Conservation (phyloP, 1,140 invertebrate species). For the Sycophila sp. region DNA sequence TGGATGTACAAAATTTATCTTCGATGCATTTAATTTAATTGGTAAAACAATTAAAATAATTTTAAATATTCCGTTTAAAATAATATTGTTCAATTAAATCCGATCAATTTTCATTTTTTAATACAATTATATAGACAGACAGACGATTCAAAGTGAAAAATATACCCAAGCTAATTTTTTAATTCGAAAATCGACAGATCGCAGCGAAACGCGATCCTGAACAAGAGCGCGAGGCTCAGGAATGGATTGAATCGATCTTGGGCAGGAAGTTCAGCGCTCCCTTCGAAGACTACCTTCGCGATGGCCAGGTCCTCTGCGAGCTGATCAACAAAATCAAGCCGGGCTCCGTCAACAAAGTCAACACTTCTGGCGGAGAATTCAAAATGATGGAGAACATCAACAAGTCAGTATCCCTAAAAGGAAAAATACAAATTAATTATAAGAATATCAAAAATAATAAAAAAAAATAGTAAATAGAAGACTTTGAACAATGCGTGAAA, state of each 20-base stretch:
- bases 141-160: not conserved
- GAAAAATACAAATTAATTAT: too few species aligned
- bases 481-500: too few species aligned
- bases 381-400: conserved; percentile 95
- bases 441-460: too few species aligned
- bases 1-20: too few species aligned
- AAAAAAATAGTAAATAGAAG: too few species aligned
- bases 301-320: conserved; percentile 84
- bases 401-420: conserved; percentile 78
- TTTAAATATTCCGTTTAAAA: too few species aligned
- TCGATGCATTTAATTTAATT: too few species aligned
- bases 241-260: conserved; percentile 88
- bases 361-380: conserved; percentile 86
- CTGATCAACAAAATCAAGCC: conserved; percentile 89
- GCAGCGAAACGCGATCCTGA: conserved; percentile 85
- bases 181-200: conserved; percentile 69
- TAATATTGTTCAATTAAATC: too few species aligned
- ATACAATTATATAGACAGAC: too few species aligned
- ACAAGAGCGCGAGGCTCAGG: conserved; percentile 83
- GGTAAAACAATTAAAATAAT: too few species aligned
- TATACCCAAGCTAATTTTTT: not conserved
- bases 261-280: conserved; percentile 80
- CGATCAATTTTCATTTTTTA: too few species aligned
- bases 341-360: conserved; percentile 85
- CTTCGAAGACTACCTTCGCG: conserved; percentile 82